Base-by-base conservation (phyloP, 2,888 invertebrate genomes). In the Callosobruchus maculatus region DNA sequence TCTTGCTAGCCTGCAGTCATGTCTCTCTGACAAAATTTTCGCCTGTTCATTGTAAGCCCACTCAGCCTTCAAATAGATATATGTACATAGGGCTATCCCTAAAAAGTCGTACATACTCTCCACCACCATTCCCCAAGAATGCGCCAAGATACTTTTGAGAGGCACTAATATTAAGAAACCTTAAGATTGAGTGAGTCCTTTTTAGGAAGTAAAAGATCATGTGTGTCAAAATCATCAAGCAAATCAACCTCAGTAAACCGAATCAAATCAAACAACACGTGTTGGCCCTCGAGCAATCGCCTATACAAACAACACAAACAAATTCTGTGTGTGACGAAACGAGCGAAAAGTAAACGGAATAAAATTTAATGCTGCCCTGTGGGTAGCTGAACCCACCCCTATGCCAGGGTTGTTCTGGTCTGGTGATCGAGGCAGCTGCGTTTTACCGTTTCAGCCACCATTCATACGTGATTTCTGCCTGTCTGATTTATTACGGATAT, bases 341-440 rank as follows among this genome's bases (percentile, higher is more conserved):
- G 49, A 49, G 49, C 49, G 26, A 70, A 70, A 26, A 70, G n/a
- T 26, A 49, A 74, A 71, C 69, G 71, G 69, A 69, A 77, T 49
- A 49, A 49, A 49, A 77, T 74, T 49, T 74, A 77, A 78, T 77
- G 81, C 83, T 78, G 80, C 77, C 77, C 79, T 80, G 78, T 49
- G 73, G 77, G 79, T 70, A 22, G 22, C 70, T 77, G 75, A 78
- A 78, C 79, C 82, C 81, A 79, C 79, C 72, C 73, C 77, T 74
- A 76, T 76, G 74, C 71, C 71, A 73, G 86, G 86, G 86, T 86
- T 85, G 86, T 86, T 86, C 82, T 85, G 86, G 84, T 86, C 86
- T 85, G 84, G 79, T 86, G 86, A 86, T 86, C 86, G 84, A 84
- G 85, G 84, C 87, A 87, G 87, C 87, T 87, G 86, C 85, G 80